Evolutionary conservation across 2,797 vertebrate genomes (phyloP).

Genomic region (Anomalospiza imberbis): DNA sequence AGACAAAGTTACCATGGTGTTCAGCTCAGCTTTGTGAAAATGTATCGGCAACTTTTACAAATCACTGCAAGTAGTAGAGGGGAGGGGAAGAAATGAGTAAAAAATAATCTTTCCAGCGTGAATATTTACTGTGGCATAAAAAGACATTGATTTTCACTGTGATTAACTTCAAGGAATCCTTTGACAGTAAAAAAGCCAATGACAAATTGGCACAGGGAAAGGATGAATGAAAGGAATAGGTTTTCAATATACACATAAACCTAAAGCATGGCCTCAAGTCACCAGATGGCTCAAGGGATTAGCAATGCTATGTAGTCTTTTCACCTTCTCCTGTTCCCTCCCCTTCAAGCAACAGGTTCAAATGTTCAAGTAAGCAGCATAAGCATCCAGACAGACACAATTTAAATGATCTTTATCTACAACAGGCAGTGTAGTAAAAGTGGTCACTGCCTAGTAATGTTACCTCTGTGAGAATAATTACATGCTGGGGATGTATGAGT

Average conservation of each 20-base stretch:
- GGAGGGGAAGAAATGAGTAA: neutral
- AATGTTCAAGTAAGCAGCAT: slow-evolving; percentile 2
- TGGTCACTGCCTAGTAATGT: neutral
- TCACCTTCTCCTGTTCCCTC: slow-evolving; percentile 33
- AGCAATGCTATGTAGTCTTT: slow-evolving; percentile 33
- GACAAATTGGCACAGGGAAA: slow-evolving; percentile 30
- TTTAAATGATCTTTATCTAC: neutral
- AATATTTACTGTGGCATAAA: neutral
- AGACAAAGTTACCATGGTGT: neutral
- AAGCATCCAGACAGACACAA: neutral
- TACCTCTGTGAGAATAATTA: neutral
- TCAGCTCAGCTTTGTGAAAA: neutral
- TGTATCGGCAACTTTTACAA: neutral
- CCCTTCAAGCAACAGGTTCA: slow-evolving; percentile 48
- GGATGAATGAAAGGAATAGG: slow-evolving; percentile 44
- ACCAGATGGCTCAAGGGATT: slow-evolving; percentile 65
- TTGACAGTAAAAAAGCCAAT: slow-evolving; percentile 6
- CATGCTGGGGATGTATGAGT: neutral
- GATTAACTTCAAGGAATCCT: slow-evolving; percentile 21
- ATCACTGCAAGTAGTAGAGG: neutral
- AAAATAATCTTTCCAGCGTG: neutral
- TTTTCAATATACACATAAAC: slow-evolving; percentile 40
- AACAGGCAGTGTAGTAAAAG: neutral
- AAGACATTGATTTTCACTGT: neutral
- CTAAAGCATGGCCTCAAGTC: slow-evolving; percentile 30